Percentiles rank a stretch among this genome's conserved stretches.
Conservation (phyloP, 2,113 vertebrate genomes). For the Gobiocypris rarus region DNA sequence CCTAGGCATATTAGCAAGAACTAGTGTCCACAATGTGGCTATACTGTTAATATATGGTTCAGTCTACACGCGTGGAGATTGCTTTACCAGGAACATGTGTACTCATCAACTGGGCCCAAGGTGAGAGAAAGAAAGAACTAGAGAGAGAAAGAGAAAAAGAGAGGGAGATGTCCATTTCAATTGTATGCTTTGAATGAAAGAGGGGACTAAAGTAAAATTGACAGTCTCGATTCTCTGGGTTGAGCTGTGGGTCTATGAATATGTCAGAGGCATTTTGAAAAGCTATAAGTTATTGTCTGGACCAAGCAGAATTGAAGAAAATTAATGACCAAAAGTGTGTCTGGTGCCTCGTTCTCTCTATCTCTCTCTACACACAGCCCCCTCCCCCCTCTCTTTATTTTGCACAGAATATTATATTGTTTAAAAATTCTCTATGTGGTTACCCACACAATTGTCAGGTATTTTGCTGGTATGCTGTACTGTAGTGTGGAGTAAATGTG, state of each 20-base stretch:
- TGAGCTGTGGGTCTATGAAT: slow-evolving; percentile 55
- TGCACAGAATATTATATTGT: no score
- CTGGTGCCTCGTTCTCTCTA: slow-evolving; percentile 34
- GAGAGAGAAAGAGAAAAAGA: not conserved
- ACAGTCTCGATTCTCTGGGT: slow-evolving; percentile 50
- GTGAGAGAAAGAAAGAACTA: slow-evolving; percentile 5
- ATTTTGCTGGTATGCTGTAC: no score
- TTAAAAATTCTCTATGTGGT: no score
- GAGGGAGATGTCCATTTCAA: slow-evolving; percentile 49
- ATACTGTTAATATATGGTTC: slow-evolving; percentile 57
- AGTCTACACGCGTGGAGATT: slow-evolving; percentile 56
- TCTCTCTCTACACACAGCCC: not conserved
- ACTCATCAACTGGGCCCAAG: slow-evolving; percentile 22
- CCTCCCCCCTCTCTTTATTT: no score
- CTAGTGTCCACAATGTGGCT: slow-evolving; percentile 52
- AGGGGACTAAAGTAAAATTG: slow-evolving; percentile 58
- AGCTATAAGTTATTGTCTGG: slow-evolving; percentile 61
- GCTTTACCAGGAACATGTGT: slow-evolving; percentile 52
- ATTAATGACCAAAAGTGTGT: slow-evolving; percentile 51
- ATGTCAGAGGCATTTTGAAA: slow-evolving; percentile 63
- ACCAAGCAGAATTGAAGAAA: slow-evolving; percentile 54
- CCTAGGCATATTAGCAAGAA: slow-evolving; percentile 63
- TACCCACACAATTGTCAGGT: no score
- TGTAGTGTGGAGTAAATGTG: no score
- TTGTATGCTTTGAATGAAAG: slow-evolving; percentile 55